Percentiles rank a stretch among this genome's conserved stretches.
Conservation (phyloP, 2,113 vertebrate species). For the Cercocebus atys region DNA sequence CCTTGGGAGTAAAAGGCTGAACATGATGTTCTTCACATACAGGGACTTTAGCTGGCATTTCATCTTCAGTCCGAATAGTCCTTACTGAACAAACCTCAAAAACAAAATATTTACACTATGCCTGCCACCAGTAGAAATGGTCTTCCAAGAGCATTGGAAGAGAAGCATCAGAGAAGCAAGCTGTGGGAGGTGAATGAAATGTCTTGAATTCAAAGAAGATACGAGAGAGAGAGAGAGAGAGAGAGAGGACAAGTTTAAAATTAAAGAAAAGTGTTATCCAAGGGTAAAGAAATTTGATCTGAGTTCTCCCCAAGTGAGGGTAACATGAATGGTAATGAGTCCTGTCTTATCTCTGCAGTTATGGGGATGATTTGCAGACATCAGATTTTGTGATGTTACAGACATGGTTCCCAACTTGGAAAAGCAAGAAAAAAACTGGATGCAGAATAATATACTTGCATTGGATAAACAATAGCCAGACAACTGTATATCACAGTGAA, state of each 20-base stretch:
- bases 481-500: slow-evolving; percentile 47
- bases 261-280: slow-evolving; percentile 52
- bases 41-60: slow-evolving; percentile 27
- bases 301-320: slow-evolving; percentile 54
- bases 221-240: too few relatives aligned
- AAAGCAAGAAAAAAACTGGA: slow-evolving; percentile 60
- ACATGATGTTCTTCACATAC: slow-evolving; percentile 32
- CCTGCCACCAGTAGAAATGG: not conserved
- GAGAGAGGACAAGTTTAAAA: not conserved
- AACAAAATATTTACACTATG: slow-evolving; percentile 58
- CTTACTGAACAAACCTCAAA: slow-evolving; percentile 20
- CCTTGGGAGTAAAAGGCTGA: slow-evolving; percentile 68
- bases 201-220: not conserved
- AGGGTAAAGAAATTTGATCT: slow-evolving; percentile 76
- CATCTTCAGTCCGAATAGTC: slow-evolving; percentile 11
- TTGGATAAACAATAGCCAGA: slow-evolving; percentile 73
- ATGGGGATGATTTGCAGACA: slow-evolving; percentile 74
- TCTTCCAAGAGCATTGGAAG: too few relatives aligned
- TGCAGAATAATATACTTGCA: slow-evolving; percentile 65
- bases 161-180: slow-evolving; percentile 24
- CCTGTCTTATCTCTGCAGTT: slow-evolving; percentile 72
- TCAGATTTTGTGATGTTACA: slow-evolving; percentile 75
- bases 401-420: slow-evolving; percentile 47
- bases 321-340: slow-evolving; percentile 70
- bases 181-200: not conserved